Evolutionary conservation across 1,140 invertebrate genomes (phyloP).

Genomic region (Drosophila tsacasi): DNA sequence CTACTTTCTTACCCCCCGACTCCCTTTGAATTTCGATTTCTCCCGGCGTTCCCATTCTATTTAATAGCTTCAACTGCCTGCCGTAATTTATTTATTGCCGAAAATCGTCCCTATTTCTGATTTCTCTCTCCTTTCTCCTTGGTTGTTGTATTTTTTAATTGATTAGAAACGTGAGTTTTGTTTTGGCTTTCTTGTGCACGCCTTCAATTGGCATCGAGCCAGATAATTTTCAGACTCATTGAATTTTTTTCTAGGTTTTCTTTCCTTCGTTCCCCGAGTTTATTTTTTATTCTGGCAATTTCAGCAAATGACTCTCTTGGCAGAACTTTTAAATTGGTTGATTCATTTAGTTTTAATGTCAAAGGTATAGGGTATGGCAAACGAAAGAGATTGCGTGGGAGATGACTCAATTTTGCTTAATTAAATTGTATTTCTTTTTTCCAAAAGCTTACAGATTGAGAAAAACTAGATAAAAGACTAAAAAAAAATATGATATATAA

Average conservation of each 20-base stretch:
- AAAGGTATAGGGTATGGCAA: slow-evolving; percentile 2
- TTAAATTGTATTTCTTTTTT: not conserved
- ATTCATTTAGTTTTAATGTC: slow-evolving; percentile 47
- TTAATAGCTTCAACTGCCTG: slow-evolving; percentile 41
- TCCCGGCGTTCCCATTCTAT: slow-evolving; percentile 1
- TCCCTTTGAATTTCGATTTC: slow-evolving; percentile 1
- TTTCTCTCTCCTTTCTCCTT: slow-evolving; percentile 5
- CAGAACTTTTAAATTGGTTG: slow-evolving; percentile 45
- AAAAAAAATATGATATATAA: not conserved
- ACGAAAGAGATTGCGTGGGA: not conserved
- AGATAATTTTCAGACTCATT: slow-evolving; percentile 59
- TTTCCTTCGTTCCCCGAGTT: not conserved
- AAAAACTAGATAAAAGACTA: not conserved
- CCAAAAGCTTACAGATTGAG: not conserved
- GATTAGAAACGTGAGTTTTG: slow-evolving; percentile 56
- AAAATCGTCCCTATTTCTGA: slow-evolving; percentile 40
- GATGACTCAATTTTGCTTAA: not conserved
- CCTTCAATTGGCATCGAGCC: slow-evolving; percentile 35
- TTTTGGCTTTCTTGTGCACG: slow-evolving; percentile 31
- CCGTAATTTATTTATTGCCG: slow-evolving; percentile 58
- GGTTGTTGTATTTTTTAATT: slow-evolving; percentile 45
- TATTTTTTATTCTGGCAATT: slow-evolving; percentile 41
- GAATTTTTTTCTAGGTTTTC: slow-evolving; percentile 33
- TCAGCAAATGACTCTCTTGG: slow-evolving; percentile 64
- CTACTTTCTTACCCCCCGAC: not conserved